phyloP scores from a whole-genome alignment of 2,797 vertebrate species.

The Chaunax sp. region DNA sequence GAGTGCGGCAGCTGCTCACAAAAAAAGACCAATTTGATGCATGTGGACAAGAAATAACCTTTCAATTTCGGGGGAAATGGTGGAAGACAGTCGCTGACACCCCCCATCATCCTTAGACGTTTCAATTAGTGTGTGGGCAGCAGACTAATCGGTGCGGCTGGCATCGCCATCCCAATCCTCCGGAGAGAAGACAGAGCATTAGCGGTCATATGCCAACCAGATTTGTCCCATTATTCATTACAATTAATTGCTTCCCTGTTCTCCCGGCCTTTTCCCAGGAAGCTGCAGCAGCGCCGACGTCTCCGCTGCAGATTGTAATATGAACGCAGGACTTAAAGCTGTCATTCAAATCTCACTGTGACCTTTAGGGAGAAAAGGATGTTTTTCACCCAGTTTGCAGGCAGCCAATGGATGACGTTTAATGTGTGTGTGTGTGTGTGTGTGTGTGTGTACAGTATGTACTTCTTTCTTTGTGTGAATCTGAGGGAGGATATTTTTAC shows the following conservation, averaged over 20 bases:
- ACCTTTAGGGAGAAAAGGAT: slow-evolving; percentile 90
- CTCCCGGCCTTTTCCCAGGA: slow-evolving; percentile 85
- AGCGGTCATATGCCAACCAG: slow-evolving; percentile 91
- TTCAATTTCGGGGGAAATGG: slow-evolving; percentile 1
- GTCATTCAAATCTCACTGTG: slow-evolving; percentile 94
- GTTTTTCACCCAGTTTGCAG: slow-evolving; percentile 59
- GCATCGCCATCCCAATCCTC: slow-evolving; percentile 90
- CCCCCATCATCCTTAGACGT: slow-evolving; percentile 26
- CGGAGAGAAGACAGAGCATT: slow-evolving; percentile 84
- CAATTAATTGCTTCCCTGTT: slow-evolving; percentile 92
- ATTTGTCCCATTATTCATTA: slow-evolving; percentile 96
- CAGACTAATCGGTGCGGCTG: slow-evolving; percentile 49
- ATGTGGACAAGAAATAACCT: background rate
- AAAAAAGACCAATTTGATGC: too few species aligned
- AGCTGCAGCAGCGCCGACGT: slow-evolving; percentile 86
- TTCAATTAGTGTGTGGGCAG: slow-evolving; percentile 59
- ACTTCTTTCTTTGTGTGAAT: slow-evolving; percentile 35
- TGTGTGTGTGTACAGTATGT: slow-evolving; percentile 15
- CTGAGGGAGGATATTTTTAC: slow-evolving; percentile 15
- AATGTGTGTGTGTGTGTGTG: slow-evolving; percentile 25
- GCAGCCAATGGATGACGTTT: slow-evolving; percentile 19
- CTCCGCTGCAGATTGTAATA: slow-evolving; percentile 84
- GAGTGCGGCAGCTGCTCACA: too few species aligned
- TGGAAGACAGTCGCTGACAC: background rate
- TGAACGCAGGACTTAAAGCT: slow-evolving; percentile 92